Base-by-base conservation (phyloP, 2,113 vertebrate species). In the Strix uralensis region DNA sequence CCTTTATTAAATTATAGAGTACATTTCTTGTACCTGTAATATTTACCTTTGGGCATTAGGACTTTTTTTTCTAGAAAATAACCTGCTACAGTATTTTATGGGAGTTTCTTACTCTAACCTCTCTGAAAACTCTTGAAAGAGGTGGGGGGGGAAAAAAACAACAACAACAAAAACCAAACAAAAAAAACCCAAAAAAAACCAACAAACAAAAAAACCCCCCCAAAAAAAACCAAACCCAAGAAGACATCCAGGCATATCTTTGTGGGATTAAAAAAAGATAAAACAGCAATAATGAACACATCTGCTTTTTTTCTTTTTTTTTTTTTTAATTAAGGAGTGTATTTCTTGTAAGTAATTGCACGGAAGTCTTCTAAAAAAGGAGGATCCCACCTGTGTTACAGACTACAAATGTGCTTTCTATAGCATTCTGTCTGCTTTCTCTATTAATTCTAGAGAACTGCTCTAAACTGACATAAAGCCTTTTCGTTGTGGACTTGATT, bases 21-120 rank as follows among this genome's bases (percentile, higher is more conserved):
- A 27, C 19, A 10, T 70, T 83, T 93, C 87, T 58, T 77, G 66
- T 71, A 49, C 36, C 78, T 91, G 44, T 80, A 65, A n/a, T 87
- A 66, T 96, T 94, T 94, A 81, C 88, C 82, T 93, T 88, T 86
- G 90, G 59, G 67, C 63, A 54, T 77, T 70, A 34, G 71, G 38
- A 58, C 26, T 65, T 34, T 38, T 71, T 69, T n/a, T 80, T 67
- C 44, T 75, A 13, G 55, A 66, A 77, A 92, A 86, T 77, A 83
- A 66, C 11, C 11, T 25, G 32, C 25, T 55, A 14, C 21, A 71
- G 51, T 38, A 34, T 72, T 92, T 73, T 69, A 2, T 78, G 20
- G 18, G 38, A 63, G 15, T 34, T 91, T 90, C 44, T 87, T 69
- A 42, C 30, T 66, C 22, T 72, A 52, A 59, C 5, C 5, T 79